phyloP scores from a whole-genome alignment of 2,888 invertebrate genomes.

The Willowsia nigromaculata region DNA sequence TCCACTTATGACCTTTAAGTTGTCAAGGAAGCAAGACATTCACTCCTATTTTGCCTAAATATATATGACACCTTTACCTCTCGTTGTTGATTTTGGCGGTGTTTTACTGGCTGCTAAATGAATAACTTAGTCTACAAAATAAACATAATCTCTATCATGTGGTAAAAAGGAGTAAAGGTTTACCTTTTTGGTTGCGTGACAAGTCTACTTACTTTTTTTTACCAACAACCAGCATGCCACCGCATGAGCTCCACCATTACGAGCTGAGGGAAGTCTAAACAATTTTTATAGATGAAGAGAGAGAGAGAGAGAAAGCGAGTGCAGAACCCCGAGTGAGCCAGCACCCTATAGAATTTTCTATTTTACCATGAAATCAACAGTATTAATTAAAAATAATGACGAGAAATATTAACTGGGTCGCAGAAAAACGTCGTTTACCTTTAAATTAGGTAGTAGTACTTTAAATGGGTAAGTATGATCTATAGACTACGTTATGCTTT shows the following conservation, averaged over 20 bases:
- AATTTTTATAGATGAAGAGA: background rate
- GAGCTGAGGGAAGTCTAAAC: constrained; percentile 65
- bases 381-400: constrained; percentile 64
- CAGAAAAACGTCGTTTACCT: background rate
- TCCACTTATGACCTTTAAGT: background rate
- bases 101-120: background rate
- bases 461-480: background rate
- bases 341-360: constrained; percentile 5
- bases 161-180: background rate
- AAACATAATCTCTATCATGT: background rate
- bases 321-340: background rate
- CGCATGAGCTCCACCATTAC: constrained; percentile 35
- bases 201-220: constrained; percentile 30
- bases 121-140: background rate
- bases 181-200: constrained; percentile 67
- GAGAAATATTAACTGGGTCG: constrained; percentile 59
- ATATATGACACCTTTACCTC: background rate
- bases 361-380: constrained; percentile 58
- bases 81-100: background rate
- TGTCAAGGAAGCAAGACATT: background rate
- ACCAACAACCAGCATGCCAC: constrained; percentile 24
- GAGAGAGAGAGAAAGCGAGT: background rate
- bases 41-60: background rate
- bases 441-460: background rate
- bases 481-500: background rate